Evolutionary conservation across 2,113 vertebrate genomes (phyloP).

Genomic region (Percopsis transmontana): DNA sequence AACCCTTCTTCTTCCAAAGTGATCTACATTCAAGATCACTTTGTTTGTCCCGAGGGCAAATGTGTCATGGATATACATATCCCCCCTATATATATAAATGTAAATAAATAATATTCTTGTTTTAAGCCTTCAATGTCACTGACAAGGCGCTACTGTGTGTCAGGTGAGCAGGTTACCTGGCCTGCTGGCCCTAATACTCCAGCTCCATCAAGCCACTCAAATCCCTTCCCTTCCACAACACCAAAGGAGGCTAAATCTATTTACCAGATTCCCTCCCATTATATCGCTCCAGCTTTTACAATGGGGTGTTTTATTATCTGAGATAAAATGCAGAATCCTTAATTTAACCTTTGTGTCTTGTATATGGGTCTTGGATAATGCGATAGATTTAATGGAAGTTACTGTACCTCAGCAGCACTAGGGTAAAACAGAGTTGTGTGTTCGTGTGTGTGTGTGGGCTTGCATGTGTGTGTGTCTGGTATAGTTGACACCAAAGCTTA

Average conservation of each 20-base stretch:
- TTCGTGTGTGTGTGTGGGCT: conserved; percentile 1
- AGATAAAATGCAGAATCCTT: conserved; percentile 61
- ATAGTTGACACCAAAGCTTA: conserved; percentile 2
- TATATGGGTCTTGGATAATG: conserved; percentile 45
- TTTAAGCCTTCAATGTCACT: neutral
- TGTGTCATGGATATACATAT: too few species aligned
- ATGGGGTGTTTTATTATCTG: conserved; percentile 60
- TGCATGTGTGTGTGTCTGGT: neutral
- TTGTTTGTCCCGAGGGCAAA: too few species aligned
- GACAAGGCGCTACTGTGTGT: conserved; percentile 5
- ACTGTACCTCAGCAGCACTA: conserved; percentile 2
- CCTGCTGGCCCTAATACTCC: conserved; percentile 32
- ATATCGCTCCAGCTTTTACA: conserved; percentile 46
- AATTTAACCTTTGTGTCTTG: conserved; percentile 63
- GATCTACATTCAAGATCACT: too few species aligned
- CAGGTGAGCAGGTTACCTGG: conserved; percentile 41
- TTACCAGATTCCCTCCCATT: conserved; percentile 64
- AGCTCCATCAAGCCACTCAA: conserved; percentile 24
- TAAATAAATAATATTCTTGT: neutral
- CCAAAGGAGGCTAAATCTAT: conserved; percentile 61
- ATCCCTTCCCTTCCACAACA: conserved; percentile 31
- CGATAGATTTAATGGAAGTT: conserved; percentile 45
- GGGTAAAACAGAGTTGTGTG: conserved; percentile 31
- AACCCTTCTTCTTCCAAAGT: too few species aligned
- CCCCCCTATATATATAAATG: too few species aligned